Conservation (phyloP, 2,113 vertebrate species). For the Aspidoscelis tigris region DNA sequence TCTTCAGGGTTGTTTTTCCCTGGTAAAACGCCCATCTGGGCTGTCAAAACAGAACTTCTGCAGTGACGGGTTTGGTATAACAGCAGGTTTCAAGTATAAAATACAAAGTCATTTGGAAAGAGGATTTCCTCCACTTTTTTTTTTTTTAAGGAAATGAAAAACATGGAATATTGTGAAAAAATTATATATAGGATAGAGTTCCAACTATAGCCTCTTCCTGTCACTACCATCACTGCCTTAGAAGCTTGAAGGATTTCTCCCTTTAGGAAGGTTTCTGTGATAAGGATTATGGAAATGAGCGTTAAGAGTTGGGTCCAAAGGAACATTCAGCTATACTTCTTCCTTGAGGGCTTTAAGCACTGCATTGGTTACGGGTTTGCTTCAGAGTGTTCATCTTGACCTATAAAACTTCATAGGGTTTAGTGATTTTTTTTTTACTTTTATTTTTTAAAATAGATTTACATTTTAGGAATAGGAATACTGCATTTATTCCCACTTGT, state of each 20-base stretch:
- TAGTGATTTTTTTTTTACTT: too few relatives aligned
- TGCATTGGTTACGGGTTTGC: too few relatives aligned
- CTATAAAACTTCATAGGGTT: too few relatives aligned
- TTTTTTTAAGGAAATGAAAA: not conserved
- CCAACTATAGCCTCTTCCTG: too few relatives aligned
- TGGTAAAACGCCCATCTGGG: not conserved
- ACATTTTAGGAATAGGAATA: too few relatives aligned
- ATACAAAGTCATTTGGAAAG: conserved; percentile 1
- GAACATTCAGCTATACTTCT: not conserved
- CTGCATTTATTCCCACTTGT: too few relatives aligned
- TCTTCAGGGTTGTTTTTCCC: not conserved
- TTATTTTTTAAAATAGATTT: too few relatives aligned
- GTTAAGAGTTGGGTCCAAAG: not conserved
- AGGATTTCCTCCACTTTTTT: not conserved
- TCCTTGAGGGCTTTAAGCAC: not conserved
- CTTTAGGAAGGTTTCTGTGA: not conserved
- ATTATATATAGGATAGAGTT: too few relatives aligned
- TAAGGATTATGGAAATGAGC: not conserved
- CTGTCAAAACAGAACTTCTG: conserved; percentile 12
- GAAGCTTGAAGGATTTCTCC: not conserved
- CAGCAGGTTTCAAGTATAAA: not conserved
- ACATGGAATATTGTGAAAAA: not conserved
- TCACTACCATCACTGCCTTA: too few relatives aligned
- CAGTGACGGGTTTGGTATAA: not conserved
- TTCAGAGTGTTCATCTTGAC: too few relatives aligned